Evolutionary conservation across 2,888 invertebrate genomes (phyloP), one percentile per base, ranked within the genome.

Genomic region (Zygaena filipendulae): DNA sequence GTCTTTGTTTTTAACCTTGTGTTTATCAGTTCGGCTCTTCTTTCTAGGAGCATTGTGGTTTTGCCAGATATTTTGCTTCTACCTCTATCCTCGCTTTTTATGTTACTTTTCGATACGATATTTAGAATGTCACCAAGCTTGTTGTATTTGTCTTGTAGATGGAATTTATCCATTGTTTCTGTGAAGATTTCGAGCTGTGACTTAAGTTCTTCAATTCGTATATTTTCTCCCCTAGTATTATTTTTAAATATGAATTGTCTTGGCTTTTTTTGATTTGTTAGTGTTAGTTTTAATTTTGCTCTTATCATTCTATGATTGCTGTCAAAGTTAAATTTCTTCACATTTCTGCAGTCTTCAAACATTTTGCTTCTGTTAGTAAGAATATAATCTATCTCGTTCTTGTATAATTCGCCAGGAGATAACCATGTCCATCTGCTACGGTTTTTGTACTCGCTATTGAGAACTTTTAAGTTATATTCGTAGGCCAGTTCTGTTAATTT

Each of bases 241-340:
- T 4, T 6, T 6, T 16, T 16, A 6, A 16, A 16, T 16, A 4
- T 16, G 7, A 16, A 16, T 16, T 4, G 16, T 16, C 16, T 16
- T 6, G 5, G 16, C 7, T 27, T 13, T 14, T 21, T 25, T 28
- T 30, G 14, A 27, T 29, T 4, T 29, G 25, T 4, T 27, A 16
- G 16, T 6, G 16, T 16, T 22, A 10, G 35, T 35, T 33, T 36
- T 32, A 1, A 36, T 23, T 35, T 22, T 11, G 35, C 36, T 33
- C 38, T 32, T 1, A 36, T 23, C 36, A 38, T 36, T 35, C 38
- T 32, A 23, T 43, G 43, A 21, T 43, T 43, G 18, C 32, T 40
- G 16, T 40, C 36, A 13, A 41, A 43, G 18, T 41, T 37, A 5
- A 40, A 5, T 7, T 32, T 35, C 3, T 27, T 27, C 12, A 40